Base-by-base conservation (phyloP, 2,113 vertebrate genomes). In the Pyrgilauda ruficollis region DNA sequence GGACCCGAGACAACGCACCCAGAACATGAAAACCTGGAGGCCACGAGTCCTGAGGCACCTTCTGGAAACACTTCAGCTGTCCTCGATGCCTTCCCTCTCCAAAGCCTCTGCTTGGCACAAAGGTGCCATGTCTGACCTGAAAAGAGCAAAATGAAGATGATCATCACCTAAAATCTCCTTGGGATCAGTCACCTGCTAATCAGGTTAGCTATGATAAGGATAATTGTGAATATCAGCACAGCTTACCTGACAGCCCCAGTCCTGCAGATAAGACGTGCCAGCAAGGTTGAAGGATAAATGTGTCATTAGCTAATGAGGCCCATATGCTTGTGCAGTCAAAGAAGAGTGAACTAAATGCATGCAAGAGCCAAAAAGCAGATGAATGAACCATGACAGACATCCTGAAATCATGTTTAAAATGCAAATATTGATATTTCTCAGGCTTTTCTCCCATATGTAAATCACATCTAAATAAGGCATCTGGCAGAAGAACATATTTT, bases 381-480 rank as follows among this genome's bases (percentile, higher is more conserved):
- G 83, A 97, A 95, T 93, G 67, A 96, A 55, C 69, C 84, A 82
- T 0, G 0, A 35, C 75, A 89, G 85, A 75, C 67, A 84, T 72
- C 74, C 89, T 83, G 53, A 92, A 90, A 89, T 94, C 74, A 81
- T 59, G 80, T 70, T 95, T 75, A 35, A 94, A 96, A 95, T 91
- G 89, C 85, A 94, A 92, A 91, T 89, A 90, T 63, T 95, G 87
- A n/a, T 93, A 89, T 91, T 97, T 82, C 50, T 84, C 90, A 84
- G 13, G 35, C 72, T 90, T 84, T 46, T 74, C 43, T 50, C 52
- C 43, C 23, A 3, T 69, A 59, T 92, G 91, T 93, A 94, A 96
- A 93, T 94, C 85, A 89, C 15, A 37, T 43, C 82, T 94, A 73
- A 96, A 76, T 76, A 75, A 91, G 72, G 87, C 50, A 10, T 72